These are phyloP conservation scores for Platorchestia sp. DNA, from an alignment of 1,140 invertebrate species.

Conservation along the genomic window DNA sequence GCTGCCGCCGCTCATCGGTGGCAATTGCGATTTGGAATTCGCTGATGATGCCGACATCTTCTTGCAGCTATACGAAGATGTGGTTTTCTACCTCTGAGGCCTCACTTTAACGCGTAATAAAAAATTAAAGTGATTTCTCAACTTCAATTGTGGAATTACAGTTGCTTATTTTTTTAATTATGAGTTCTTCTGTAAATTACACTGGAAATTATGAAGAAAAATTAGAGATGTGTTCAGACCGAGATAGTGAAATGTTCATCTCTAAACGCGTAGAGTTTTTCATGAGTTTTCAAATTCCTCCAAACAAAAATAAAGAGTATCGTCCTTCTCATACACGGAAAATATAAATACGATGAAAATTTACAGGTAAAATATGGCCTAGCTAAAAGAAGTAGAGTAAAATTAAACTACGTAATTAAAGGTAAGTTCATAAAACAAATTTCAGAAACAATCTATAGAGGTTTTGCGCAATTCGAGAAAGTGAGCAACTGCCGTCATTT, in stretches of 20 bases:
- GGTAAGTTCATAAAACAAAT: too few relatives aligned
- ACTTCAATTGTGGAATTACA: background rate
- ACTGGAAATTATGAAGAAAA: background rate
- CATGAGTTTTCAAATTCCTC: too few relatives aligned
- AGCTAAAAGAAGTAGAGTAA: too few relatives aligned
- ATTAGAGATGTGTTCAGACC: background rate
- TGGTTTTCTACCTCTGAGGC: background rate
- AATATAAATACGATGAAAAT: too few relatives aligned
- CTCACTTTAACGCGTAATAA: background rate
- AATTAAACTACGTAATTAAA: too few relatives aligned
- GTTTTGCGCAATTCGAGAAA: too few relatives aligned
- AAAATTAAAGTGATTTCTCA: background rate
- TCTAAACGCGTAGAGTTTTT: background rate
- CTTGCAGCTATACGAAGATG: background rate
- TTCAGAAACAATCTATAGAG: too few relatives aligned
- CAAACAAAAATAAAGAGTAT: too few relatives aligned
- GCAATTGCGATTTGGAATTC: background rate
- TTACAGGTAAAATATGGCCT: too few relatives aligned
- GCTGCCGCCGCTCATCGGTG: background rate
- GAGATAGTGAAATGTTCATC: constrained; percentile 25
- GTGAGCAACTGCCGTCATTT: too few relatives aligned
- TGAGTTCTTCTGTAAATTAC: background rate
- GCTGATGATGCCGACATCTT: background rate
- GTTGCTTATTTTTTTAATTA: background rate
- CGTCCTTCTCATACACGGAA: too few relatives aligned